Base-by-base conservation (phyloP, 1,140 invertebrate species). In the Drosophila insularis region DNA sequence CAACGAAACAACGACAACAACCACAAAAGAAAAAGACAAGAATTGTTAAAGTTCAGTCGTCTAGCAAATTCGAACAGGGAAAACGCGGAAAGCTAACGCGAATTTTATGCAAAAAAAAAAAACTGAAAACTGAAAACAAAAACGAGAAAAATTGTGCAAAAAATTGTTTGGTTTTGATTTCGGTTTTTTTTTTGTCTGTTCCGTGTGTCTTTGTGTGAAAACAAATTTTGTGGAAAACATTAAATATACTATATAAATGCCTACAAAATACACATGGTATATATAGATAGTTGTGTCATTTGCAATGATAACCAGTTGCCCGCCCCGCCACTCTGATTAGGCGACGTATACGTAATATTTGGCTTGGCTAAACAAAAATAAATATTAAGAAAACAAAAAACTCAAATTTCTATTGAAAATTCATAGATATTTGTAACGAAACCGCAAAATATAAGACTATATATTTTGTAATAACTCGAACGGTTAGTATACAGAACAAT, bases 331-430 rank as follows among this genome's bases (percentile, higher is more conserved):
- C 43, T 50, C 17, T 50, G 43, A 50, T 50, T 50, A 50, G 43
- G 13, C 43, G 72, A 72, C 80, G 80, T 84, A 82, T 82, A 84
- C 80, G 72, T 74, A 74, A 74, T 74, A 74, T 73, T 50, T 50
- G 19, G 43, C 43, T 11, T 21, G 43, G 43, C 10, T 50, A 43
- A 14, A 50, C 17, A 50, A 6, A 27, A 27, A 27, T 27, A 27
- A 27, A 27, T 27, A 27, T 27, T 27, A 27, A 27, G 5, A 6
- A 27, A 27, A 50, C 43, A 46, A 50, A 14, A 46, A 8, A 10
- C 27, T 6, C 5, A 10, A 50, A 50, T 50, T 50, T 50, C 17
- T 50, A 50, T 50, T 50, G 17, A 21, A 50, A 21, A 21, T 50
- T 50, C 43, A 50, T 21, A 50, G 43, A 50, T 21, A 50, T 50